These are phyloP conservation scores for Labia minor DNA, from an alignment of 2,888 invertebrate genomes.

Conservation along the genomic window DNA sequence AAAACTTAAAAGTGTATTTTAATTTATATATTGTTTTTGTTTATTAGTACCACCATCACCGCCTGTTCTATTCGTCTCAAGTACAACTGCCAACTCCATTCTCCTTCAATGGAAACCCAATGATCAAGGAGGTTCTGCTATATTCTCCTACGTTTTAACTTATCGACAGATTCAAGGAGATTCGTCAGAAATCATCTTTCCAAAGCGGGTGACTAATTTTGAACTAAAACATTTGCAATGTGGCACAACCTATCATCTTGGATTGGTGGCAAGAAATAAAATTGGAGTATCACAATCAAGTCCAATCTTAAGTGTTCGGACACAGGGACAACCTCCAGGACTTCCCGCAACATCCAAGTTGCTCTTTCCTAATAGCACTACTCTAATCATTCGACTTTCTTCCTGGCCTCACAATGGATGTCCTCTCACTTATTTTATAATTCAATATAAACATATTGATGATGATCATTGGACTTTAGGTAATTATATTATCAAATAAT, in stretches of 20 bases:
- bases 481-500: too few species aligned
- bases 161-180: conserved; percentile 54
- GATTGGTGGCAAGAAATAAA: conserved; percentile 57
- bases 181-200: conserved; percentile 51
- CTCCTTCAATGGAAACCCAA: conserved; percentile 64
- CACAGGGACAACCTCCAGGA: conserved; percentile 62
- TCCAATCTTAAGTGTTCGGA: conserved; percentile 53
- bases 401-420: conserved; percentile 67
- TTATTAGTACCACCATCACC: conserved; percentile 57
- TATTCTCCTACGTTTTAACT: conserved; percentile 56
- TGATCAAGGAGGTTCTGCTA: conserved; percentile 55
- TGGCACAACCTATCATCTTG: conserved; percentile 61
- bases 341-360: conserved; percentile 51
- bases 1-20: too few species aligned
- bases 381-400: conserved; percentile 52
- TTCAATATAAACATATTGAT: conserved; percentile 53
- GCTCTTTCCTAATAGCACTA: conserved; percentile 59
- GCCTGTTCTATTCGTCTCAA: conserved; percentile 60
- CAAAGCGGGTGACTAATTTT: conserved; percentile 53
- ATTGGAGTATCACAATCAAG: conserved; percentile 60
- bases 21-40: neutral
- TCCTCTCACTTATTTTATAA: conserved; percentile 54
- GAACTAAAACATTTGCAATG: conserved; percentile 57
- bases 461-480: conserved; percentile 59
- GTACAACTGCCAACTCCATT: conserved; percentile 64